Evolutionary conservation across 2,888 invertebrate species (phyloP), one percentile per base, ranked within the genome.

Genomic region (Dasysyrphus albostriatus): DNA sequence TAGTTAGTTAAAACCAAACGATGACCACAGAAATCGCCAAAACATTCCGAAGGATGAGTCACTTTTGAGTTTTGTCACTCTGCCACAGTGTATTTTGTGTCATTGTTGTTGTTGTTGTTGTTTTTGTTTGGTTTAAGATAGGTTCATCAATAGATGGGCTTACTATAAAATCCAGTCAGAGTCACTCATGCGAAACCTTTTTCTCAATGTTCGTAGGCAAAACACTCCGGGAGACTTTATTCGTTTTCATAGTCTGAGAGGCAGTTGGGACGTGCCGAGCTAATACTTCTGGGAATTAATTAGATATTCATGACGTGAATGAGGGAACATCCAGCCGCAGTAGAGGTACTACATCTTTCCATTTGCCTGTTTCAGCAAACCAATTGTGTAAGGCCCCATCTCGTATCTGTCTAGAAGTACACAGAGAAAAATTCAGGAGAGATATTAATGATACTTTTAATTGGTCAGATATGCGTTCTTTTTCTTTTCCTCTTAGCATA

Each of bases 221-320:
- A 61, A 54, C 5, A 51, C 49, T 39, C 7, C 12, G 8, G 32
- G 42, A 42, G 63, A 72, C 16, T 39, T 47, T 44, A 5, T 14
- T 47, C 14, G 12, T 49, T 44, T 58, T 65, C 19, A 32, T 54
- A 70, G 69, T 70, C 69, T 32, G 83, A 70, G 73, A 78, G 79
- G 74, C 83, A 54, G 77, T 81, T 70, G 78, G 78, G 75, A 87
- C 87, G 87, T 87, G 87, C 78, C 79, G 78, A 75, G 83, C 79
- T 83, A 75, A 87, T 87, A 78, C 82, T 79, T 78, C 56, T 78
- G 87, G 83, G 87, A 87, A 83, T 87, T 87, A 87, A 87, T 87
- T 87, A 83, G 83, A 83, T 87, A 87, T 87, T 87, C 87, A 87
- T 87, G 87, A 83, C 87, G 65, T 83, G 83, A 83, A 87, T 79